Evolutionary conservation across 2,113 vertebrate genomes (phyloP).

Genomic region (Mesitornis unicolor): DNA sequence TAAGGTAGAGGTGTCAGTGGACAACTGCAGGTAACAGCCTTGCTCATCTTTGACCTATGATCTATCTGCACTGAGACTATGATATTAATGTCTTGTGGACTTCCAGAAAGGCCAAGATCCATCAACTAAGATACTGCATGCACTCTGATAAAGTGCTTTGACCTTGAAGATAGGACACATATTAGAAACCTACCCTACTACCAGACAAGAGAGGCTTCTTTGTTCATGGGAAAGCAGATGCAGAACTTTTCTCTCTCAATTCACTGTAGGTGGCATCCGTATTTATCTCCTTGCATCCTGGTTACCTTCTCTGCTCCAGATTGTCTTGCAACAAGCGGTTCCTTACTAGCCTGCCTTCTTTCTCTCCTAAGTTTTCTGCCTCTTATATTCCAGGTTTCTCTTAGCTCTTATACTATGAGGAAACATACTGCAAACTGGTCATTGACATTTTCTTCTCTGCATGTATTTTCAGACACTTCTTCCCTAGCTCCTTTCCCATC

Average conservation of each 20-base stretch:
- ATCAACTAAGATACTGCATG: background rate
- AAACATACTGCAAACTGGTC: background rate
- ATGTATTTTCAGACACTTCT: background rate
- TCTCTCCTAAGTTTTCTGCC: background rate
- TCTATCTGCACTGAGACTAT: background rate
- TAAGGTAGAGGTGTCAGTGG: background rate
- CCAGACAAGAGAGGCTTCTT: background rate
- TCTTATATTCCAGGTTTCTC: background rate
- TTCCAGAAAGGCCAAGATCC: background rate
- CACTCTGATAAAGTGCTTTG: background rate
- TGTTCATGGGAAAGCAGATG: background rate
- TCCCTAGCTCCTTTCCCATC: background rate
- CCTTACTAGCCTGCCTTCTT: background rate
- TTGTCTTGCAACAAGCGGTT: background rate
- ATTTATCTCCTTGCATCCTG: background rate
- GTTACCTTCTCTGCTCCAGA: background rate
- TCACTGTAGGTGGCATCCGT: background rate
- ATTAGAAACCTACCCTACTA: background rate
- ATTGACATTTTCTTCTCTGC: background rate
- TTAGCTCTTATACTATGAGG: background rate
- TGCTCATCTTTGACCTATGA: background rate
- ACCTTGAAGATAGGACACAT: no score
- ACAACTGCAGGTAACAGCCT: background rate
- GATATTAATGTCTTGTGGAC: background rate
- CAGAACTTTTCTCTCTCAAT: background rate